These are phyloP conservation scores for Sphaerophoria rueppellii DNA, from an alignment of 2,888 invertebrate species.

Conservation along the genomic window DNA sequence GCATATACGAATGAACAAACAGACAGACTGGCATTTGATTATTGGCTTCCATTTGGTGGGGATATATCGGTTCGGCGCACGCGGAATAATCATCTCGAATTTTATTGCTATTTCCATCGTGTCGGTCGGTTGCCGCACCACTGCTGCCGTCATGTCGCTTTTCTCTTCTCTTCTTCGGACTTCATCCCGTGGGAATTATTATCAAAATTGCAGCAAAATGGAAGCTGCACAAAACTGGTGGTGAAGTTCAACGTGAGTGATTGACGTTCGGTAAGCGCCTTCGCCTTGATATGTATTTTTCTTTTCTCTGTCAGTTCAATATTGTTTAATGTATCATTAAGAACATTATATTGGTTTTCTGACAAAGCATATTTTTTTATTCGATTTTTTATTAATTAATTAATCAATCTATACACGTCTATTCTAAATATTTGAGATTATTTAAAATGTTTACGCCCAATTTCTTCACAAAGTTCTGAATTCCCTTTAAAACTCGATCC, in stretches of 20 bases:
- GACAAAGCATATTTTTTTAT: too few relatives aligned
- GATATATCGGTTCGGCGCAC: slow-evolving; percentile 71
- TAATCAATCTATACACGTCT: too few relatives aligned
- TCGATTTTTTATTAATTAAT: too few relatives aligned
- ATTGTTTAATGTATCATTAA: neutral
- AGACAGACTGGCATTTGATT: slow-evolving; percentile 81
- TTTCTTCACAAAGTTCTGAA: too few relatives aligned
- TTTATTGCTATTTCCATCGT: slow-evolving; percentile 23
- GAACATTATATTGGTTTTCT: too few relatives aligned
- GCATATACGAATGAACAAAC: too few relatives aligned
- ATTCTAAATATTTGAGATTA: too few relatives aligned
- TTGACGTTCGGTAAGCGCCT: slow-evolving; percentile 45
- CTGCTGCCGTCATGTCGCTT: too few relatives aligned
- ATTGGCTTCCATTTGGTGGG: slow-evolving; percentile 80
- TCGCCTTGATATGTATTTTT: slow-evolving; percentile 19
- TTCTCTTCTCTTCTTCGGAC: slow-evolving; percentile 25
- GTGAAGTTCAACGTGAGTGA: slow-evolving; percentile 53
- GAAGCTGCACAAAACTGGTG: slow-evolving; percentile 64
- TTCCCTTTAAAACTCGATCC: too few relatives aligned
- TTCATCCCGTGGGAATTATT: slow-evolving; percentile 67
- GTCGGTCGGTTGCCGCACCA: too few relatives aligned
- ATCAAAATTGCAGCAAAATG: slow-evolving; percentile 69
- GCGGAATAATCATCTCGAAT: slow-evolving; percentile 63
- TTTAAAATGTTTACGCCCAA: too few relatives aligned
- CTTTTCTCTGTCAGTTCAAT: neutral